Evolutionary conservation across 2,113 vertebrate genomes (phyloP).

Genomic region (Oxyura jamaicensis): DNA sequence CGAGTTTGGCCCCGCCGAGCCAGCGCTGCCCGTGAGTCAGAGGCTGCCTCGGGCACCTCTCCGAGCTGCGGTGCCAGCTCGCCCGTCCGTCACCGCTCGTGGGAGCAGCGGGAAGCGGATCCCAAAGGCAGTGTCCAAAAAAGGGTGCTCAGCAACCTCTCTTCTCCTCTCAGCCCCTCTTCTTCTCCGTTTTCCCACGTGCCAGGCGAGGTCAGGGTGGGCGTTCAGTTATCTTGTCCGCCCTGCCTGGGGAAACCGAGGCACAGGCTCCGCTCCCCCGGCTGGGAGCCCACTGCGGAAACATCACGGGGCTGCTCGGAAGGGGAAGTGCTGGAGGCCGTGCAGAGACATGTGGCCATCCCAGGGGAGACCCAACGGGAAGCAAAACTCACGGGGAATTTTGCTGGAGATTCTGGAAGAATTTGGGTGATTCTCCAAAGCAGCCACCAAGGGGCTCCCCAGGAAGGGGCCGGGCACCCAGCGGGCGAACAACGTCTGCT

Average conservation of each 20-base stretch:
- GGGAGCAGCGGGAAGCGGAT: not conserved
- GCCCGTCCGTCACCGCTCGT: not conserved
- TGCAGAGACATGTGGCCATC: rapidly evolving
- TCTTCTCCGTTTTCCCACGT: not conserved
- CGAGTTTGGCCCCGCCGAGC: not conserved
- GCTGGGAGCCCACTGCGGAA: rapidly evolving
- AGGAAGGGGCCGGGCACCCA: not conserved
- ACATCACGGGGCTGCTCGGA: rapidly evolving
- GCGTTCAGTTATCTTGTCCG: not conserved
- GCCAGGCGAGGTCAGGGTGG: rapidly evolving
- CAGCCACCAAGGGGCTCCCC: not conserved
- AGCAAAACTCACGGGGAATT: slow-evolving; percentile 21
- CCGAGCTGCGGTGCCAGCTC: not conserved
- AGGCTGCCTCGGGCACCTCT: not conserved
- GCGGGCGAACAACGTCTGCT: not conserved
- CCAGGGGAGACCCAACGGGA: not conserved
- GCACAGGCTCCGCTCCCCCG: rapidly evolving
- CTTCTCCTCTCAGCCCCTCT: not conserved
- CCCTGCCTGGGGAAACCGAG: not conserved
- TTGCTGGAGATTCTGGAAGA: not conserved
- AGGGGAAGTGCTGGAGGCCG: slow-evolving; percentile 11
- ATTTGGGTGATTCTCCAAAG: not conserved
- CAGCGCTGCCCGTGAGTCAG: not conserved
- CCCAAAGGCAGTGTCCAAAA: not conserved
- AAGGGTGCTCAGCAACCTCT: rapidly evolving